Evolutionary conservation across 2,888 invertebrate species (phyloP).

Genomic region (Ichneumoninae sp.): DNA sequence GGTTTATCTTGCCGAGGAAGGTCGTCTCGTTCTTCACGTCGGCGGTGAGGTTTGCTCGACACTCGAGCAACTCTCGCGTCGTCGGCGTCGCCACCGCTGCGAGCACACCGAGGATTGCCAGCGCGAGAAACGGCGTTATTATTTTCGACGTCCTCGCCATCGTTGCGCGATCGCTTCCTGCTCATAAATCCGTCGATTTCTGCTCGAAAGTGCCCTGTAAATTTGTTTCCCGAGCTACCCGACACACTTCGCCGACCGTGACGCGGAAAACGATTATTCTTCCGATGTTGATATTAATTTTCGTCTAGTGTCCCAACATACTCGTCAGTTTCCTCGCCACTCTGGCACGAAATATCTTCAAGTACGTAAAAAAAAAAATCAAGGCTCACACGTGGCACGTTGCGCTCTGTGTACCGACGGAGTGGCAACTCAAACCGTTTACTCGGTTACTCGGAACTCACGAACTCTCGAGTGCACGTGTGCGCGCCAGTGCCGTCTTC

Average conservation of each 20-base stretch:
- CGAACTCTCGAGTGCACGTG: slow-evolving; percentile 40
- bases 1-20: slow-evolving; percentile 76
- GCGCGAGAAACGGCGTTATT: slow-evolving; percentile 53
- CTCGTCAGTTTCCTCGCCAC: not conserved
- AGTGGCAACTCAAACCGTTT: slow-evolving; percentile 3
- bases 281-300: not conserved
- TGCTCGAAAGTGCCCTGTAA: not conserved
- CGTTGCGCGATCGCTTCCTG: slow-evolving; percentile 34
- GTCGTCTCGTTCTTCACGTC: slow-evolving; percentile 79
- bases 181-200: slow-evolving; percentile 49
- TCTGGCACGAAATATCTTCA: not conserved
- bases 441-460: slow-evolving; percentile 37
- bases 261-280: not conserved
- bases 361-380: slow-evolving; percentile 5
- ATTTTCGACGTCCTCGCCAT: slow-evolving; percentile 57
- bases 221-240: not conserved
- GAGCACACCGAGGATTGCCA: slow-evolving; percentile 62
- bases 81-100: slow-evolving; percentile 71
- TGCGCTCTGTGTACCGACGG: not conserved
- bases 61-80: slow-evolving; percentile 80
- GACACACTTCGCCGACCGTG: too few relatives aligned
- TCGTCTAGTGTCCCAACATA: not conserved
- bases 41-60: slow-evolving; percentile 79
- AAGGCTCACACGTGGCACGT: not conserved
- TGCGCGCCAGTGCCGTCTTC: not conserved